Percentiles rank a stretch among this genome's conserved stretches.
Conservation (phyloP, 2,888 invertebrate species). For the Brenthis ino region DNA sequence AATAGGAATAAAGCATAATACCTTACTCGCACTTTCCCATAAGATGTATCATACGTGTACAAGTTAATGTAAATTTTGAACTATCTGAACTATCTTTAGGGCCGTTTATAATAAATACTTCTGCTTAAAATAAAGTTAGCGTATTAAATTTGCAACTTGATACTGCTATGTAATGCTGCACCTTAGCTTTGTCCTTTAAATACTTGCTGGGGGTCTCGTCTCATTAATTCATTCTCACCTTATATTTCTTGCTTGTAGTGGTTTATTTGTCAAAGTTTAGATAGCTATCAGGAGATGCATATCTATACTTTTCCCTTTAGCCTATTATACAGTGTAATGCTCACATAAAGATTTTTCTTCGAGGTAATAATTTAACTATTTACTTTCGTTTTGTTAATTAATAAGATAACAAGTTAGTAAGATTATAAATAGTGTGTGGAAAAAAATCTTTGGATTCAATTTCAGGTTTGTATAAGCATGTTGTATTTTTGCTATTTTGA, state of each 20-base stretch:
- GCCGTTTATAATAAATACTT: constrained; percentile 30
- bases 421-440: no score
- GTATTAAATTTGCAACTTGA: constrained; percentile 38
- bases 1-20: constrained; percentile 1
- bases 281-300: constrained; percentile 38
- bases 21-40: constrained; percentile 13
- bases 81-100: constrained; percentile 29
- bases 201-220: constrained; percentile 36
- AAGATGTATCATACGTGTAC: constrained; percentile 19
- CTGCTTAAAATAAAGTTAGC: constrained; percentile 36
- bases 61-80: constrained; percentile 24
- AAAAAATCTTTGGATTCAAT: no score
- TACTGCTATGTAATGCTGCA: constrained; percentile 36
- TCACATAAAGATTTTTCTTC: constrained; percentile 20
- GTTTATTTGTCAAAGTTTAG: constrained; percentile 39
- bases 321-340: constrained; percentile 22
- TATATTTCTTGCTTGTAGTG: constrained; percentile 37
- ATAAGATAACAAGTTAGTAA: background rate
- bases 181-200: constrained; percentile 37
- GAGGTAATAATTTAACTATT: constrained; percentile 8
- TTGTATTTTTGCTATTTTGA: no score
- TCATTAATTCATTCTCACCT: constrained; percentile 42
- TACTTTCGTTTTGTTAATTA: constrained; percentile 9
- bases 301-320: constrained; percentile 30
- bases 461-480: no score